Evolutionary conservation across 2,888 invertebrate genomes (phyloP).

Genomic region (Xestia c-nigrum): DNA sequence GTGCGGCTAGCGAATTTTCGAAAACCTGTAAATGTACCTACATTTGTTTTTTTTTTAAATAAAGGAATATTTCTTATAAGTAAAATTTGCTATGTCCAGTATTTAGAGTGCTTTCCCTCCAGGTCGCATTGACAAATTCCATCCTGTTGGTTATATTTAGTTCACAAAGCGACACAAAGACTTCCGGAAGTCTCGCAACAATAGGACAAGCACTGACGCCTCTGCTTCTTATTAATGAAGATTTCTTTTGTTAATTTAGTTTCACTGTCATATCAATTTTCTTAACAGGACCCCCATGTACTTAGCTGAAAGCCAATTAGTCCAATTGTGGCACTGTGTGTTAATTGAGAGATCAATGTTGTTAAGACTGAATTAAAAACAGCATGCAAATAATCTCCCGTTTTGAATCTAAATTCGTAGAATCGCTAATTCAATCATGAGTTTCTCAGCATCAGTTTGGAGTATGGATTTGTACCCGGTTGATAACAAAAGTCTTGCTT

Average conservation of each 20-base stretch:
- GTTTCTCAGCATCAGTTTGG: background rate
- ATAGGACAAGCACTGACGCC: background rate
- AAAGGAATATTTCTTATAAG: too few relatives aligned
- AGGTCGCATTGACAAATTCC: too few relatives aligned
- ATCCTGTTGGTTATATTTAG: background rate
- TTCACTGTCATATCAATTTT: conserved; percentile 36
- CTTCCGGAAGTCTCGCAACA: background rate
- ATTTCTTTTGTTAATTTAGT: conserved; percentile 15
- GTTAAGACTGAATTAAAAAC: conserved; percentile 13
- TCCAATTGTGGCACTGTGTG: conserved; percentile 29
- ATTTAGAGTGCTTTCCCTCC: too few relatives aligned
- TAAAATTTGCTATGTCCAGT: too few relatives aligned
- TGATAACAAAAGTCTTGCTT: background rate
- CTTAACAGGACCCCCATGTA: background rate
- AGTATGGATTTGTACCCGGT: background rate
- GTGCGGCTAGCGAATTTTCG: too few relatives aligned
- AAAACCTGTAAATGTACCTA: too few relatives aligned
- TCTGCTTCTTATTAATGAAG: background rate
- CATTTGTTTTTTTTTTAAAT: too few relatives aligned
- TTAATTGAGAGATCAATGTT: conserved; percentile 44
- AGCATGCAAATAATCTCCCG: conserved; percentile 3
- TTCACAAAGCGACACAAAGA: background rate
- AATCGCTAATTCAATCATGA: conserved; percentile 20
- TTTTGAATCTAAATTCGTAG: background rate
- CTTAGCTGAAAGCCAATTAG: conserved; percentile 24